phyloP scores from a whole-genome alignment of 2,797 vertebrate species.

The Anableps anableps region DNA sequence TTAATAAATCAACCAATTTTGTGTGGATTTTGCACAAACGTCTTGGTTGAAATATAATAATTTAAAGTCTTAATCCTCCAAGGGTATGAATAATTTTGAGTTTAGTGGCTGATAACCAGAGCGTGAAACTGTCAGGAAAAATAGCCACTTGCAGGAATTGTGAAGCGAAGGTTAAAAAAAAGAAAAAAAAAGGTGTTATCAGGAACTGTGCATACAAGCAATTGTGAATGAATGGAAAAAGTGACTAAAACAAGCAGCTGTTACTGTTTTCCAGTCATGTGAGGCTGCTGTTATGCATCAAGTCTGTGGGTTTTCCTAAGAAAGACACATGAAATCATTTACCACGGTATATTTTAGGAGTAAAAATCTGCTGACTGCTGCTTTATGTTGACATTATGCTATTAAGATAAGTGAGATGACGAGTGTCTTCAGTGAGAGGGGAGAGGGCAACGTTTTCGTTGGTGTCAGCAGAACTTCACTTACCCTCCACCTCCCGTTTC shows the following conservation, averaged over 20 bases:
- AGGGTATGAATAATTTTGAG: not conserved
- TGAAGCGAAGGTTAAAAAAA: not conserved
- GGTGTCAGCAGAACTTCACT: slow-evolving; percentile 49
- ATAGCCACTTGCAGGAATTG: not conserved
- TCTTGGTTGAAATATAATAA: not conserved
- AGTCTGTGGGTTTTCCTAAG: slow-evolving; percentile 18
- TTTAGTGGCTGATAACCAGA: not conserved
- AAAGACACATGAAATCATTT: not conserved
- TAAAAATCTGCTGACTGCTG: slow-evolving; percentile 18
- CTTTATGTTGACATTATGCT: slow-evolving; percentile 14
- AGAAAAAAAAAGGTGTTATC: not conserved
- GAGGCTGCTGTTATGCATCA: slow-evolving; percentile 1
- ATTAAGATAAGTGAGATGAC: slow-evolving; percentile 23
- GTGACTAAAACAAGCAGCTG: not conserved
- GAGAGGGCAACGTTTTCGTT: slow-evolving; percentile 35
- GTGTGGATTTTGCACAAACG: too few relatives aligned
- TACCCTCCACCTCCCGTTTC: slow-evolving; percentile 57
- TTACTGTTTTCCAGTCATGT: slow-evolving; percentile 15
- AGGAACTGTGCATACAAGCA: not conserved
- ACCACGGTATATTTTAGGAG: not conserved
- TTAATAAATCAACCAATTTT: too few relatives aligned
- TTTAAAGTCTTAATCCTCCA: not conserved
- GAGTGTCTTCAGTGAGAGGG: slow-evolving; percentile 9
- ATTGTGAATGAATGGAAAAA: slow-evolving; percentile 29
- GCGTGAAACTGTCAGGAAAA: not conserved